phyloP scores from a whole-genome alignment of 2,113 vertebrate species.

The Erpornis zantholeuca region DNA sequence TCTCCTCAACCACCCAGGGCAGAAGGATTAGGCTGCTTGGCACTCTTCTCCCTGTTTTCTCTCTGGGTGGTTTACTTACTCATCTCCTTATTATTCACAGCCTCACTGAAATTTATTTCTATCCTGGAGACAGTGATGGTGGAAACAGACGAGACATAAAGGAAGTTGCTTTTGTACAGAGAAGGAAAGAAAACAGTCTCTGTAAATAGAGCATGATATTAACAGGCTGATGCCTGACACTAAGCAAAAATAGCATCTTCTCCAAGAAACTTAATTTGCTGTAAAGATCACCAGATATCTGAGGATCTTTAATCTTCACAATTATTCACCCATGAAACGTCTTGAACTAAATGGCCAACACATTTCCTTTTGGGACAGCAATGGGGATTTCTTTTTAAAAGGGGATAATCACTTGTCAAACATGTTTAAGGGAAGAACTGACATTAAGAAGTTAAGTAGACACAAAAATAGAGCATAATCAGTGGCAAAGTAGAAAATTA shows the following conservation, averaged over 20 bases:
- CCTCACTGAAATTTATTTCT: not conserved
- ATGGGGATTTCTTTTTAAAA: not conserved
- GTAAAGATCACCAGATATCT: not conserved
- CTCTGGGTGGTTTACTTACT: not conserved
- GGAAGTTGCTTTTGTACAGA: conserved; percentile 29
- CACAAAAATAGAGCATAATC: not conserved
- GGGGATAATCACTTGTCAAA: not conserved
- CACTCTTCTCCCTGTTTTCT: not conserved
- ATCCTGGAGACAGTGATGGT: not conserved
- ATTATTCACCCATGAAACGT: not conserved
- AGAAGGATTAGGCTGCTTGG: not conserved
- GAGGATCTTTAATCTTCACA: not conserved
- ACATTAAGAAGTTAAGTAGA: not conserved
- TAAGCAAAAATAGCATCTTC: not conserved
- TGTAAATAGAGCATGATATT: not conserved
- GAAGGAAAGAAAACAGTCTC: not conserved
- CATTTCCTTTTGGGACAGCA: not conserved
- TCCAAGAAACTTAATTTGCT: conserved; percentile 16
- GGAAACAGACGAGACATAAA: conserved; percentile 41
- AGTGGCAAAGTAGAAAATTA: not conserved
- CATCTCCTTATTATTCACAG: not conserved
- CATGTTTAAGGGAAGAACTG: not conserved
- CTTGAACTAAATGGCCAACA: not conserved
- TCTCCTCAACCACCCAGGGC: not conserved
- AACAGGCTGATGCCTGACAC: not conserved